Percentiles rank a stretch among this genome's conserved stretches.
Conservation (phyloP, 2,888 invertebrate genomes). For the Nasonia oneida region DNA sequence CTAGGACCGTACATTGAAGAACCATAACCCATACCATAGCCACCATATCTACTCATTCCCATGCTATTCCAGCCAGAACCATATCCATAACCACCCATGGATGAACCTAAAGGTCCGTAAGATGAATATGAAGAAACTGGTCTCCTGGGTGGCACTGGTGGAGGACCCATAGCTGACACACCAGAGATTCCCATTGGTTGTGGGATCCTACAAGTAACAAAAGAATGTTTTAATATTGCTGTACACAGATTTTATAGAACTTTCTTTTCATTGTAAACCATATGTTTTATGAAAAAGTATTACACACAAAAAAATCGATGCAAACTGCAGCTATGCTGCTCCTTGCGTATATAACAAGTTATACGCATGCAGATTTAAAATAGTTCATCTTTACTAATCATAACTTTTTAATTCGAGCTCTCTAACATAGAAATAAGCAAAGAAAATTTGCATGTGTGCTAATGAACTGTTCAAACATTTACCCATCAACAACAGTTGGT, state of each 20-base stretch:
- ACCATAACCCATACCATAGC: slow-evolving; percentile 72
- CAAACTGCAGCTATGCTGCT: neutral
- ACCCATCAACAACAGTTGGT: slow-evolving; percentile 68
- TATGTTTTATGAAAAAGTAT: too few species aligned
- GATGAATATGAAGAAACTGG: slow-evolving; percentile 66
- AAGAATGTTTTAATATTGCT: neutral
- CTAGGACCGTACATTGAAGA: slow-evolving; percentile 77
- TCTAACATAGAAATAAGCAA: neutral
- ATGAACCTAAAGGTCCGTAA: slow-evolving; percentile 66
- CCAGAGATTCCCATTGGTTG: slow-evolving; percentile 60
- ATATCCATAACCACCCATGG: slow-evolving; percentile 71
- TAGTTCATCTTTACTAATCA: neutral
- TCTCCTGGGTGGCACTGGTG: slow-evolving; percentile 75
- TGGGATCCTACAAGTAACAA: slow-evolving; percentile 48
- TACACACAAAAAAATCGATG: neutral
- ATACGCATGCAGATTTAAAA: neutral
- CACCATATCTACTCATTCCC: slow-evolving; percentile 75
- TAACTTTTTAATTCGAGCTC: neutral
- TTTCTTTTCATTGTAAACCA: too few species aligned
- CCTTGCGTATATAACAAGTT: neutral
- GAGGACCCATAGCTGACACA: slow-evolving; percentile 66
- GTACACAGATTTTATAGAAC: too few species aligned
- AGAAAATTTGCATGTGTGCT: neutral
- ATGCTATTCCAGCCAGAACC: slow-evolving; percentile 69
- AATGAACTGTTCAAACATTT: slow-evolving; percentile 48